These are phyloP conservation scores for Calypte anna DNA, from an alignment of 2,113 vertebrate genomes.

Conservation along the genomic window DNA sequence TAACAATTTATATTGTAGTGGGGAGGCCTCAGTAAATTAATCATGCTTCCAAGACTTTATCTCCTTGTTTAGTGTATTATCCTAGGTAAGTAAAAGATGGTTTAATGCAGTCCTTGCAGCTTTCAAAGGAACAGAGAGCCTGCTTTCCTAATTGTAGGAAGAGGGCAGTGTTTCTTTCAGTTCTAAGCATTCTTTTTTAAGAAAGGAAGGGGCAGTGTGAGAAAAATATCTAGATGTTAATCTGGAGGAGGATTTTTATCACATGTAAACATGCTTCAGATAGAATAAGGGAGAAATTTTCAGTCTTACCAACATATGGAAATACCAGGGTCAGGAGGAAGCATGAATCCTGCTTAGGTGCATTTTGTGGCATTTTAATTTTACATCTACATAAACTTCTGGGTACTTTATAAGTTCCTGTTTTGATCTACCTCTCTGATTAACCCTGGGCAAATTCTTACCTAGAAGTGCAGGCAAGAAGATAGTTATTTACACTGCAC, in stretches of 20 bases:
- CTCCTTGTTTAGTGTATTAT: neutral
- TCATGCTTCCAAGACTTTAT: neutral
- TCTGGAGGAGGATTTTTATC: slow-evolving; percentile 9
- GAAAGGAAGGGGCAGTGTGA: slow-evolving; percentile 13
- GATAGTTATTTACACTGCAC: neutral
- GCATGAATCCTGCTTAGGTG: neutral
- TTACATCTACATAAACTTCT: neutral
- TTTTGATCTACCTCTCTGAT: neutral
- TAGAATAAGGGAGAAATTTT: neutral
- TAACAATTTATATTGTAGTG: neutral
- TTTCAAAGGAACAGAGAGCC: neutral
- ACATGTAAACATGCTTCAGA: neutral
- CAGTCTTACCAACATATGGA: neutral
- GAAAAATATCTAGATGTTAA: neutral
- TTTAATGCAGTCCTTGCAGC: neutral
- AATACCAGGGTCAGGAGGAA: neutral
- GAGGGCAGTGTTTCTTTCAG: slow-evolving; percentile 44
- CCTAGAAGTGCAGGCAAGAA: neutral
- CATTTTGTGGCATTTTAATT: neutral
- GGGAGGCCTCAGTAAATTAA: neutral
- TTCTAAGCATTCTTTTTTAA: slow-evolving; percentile 4
- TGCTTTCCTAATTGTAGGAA: neutral
- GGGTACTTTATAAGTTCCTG: neutral
- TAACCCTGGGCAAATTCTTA: neutral
- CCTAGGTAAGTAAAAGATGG: neutral